Conservation (phyloP, 2,797 vertebrate species). For the Intellagama lesueurii region DNA sequence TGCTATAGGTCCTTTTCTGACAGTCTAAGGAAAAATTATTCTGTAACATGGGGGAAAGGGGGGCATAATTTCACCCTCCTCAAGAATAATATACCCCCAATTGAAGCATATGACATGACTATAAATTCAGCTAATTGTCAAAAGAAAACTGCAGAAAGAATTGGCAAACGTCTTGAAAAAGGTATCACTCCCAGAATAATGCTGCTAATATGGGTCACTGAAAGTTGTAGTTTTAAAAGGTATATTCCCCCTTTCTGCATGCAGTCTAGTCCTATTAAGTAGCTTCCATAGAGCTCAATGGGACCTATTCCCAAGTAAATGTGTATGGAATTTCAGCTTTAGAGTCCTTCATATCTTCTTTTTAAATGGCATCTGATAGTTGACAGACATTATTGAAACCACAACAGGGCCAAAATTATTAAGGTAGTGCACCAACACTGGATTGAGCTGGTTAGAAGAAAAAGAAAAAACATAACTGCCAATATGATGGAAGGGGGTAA, state of each 20-base stretch:
- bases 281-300: background rate
- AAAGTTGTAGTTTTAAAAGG: no score
- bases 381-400: background rate
- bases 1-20: background rate
- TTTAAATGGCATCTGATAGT: background rate
- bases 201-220: no score
- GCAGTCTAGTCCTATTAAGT: no score
- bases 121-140: background rate
- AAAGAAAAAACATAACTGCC: background rate
- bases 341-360: background rate
- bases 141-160: conserved; percentile 5
- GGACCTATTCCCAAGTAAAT: background rate
- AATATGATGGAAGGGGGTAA: no score
- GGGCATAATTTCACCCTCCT: background rate
- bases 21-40: background rate
- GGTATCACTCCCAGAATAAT: no score
- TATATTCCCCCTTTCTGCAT: no score
- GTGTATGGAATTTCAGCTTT: background rate
- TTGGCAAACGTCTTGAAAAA: background rate
- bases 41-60: no score
- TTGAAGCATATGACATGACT: background rate
- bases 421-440: background rate
- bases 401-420: background rate
- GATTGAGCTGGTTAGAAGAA: background rate
- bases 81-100: background rate